Base-by-base conservation (phyloP, 2,888 invertebrate species). In the Rhamnusium bicolor region DNA sequence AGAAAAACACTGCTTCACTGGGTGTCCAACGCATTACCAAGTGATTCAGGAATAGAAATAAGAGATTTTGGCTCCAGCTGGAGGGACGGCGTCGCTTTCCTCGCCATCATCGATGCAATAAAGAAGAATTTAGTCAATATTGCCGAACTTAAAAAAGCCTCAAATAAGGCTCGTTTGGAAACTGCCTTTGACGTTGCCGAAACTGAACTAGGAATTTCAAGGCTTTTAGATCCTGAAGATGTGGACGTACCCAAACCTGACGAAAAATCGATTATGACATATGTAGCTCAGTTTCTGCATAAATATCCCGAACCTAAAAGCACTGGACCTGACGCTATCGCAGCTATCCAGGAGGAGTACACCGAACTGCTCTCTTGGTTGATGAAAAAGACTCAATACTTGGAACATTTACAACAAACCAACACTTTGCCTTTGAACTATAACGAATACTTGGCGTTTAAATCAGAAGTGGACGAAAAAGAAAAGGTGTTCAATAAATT, bases 211-310 rank as follows among this genome's bases (percentile, higher is more conserved):
- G 98, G 98, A 73, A 98, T 98, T 83, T 95, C 97, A 19, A 92
- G 95, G 82, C 90, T 98, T 10, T 89, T 98, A 68, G 98, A 98
- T 87, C 96, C 98, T 2, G 98, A 98, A 89, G 98, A 98, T 88
- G 97, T 98, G 63, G 98, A 98, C 87, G 97, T 98, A 24, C 94
- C 95, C 27, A 96, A 96, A 86, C 98, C 98, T 3, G 98, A 98
- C 88, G 98, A 98, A 88, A 95, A 96, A 89, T 98, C 97, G 76
- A 96, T 98, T 83, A 98, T 98, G 98, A 98, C 98, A 29, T 98
- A 98, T 88, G 98, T 98, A 76, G 98, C 98, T 49, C 98, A 98
- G 90, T 98, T 98, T 89, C 91, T 98, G 85, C 97, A 98, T 88
- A 97, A 97, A 89, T 96, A 96, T 89, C 96, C 96, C 58, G 96